A percentile compares a stretch with the other conserved stretches of the same genome.
Conservation (phyloP, 2,797 vertebrate genomes). For the Enteromius radiatus region DNA sequence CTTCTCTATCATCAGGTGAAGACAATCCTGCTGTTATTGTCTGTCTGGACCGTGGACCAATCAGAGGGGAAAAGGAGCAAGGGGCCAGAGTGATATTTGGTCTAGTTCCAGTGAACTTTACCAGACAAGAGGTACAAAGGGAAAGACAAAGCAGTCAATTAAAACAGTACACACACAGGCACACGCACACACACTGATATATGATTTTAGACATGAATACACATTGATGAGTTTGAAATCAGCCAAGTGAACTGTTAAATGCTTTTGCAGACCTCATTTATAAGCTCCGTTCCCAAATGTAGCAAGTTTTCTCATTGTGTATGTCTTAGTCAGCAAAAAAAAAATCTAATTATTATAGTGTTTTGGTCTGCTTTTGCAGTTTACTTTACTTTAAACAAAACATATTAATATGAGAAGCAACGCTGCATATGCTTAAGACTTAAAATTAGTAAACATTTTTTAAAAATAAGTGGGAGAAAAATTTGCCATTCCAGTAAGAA, state of each 20-base stretch:
- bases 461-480: not conserved
- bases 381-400: not conserved
- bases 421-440: not conserved
- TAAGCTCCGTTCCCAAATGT: not conserved
- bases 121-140: not conserved
- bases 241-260: conserved; percentile 19
- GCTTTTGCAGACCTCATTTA: not conserved
- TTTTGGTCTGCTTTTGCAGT: not conserved
- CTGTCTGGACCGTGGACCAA: not conserved
- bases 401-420: not conserved
- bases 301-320: not conserved
- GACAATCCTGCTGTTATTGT: conserved; percentile 19
- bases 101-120: conserved; percentile 18
- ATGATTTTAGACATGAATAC: conserved; percentile 6
- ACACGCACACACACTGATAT: not conserved
- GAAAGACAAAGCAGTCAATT: conserved; percentile 15
- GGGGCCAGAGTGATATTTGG: not conserved
- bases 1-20: conserved; percentile 45
- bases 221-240: conserved; percentile 6
- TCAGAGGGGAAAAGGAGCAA: conserved; percentile 3
- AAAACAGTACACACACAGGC: not conserved
- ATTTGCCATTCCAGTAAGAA: not conserved
- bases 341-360: not conserved
- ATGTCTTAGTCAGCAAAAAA: not conserved
- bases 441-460: not conserved